Percentiles rank a stretch among this genome's conserved stretches.
Conservation (phyloP, 2,797 vertebrate genomes). For the Poecilia wingei region DNA sequence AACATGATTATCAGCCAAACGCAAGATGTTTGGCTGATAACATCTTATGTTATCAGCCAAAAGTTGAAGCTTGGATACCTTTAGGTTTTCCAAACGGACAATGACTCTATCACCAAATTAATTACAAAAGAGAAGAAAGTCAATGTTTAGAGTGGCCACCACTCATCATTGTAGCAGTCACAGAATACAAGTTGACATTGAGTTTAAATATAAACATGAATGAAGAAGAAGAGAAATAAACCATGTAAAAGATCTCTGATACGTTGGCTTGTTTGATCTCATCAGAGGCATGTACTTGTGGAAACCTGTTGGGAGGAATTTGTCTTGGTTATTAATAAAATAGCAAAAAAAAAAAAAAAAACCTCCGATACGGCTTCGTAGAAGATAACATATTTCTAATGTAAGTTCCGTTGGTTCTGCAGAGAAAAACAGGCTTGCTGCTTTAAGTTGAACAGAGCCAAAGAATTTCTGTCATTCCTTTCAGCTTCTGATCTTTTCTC, state of each 20-base stretch:
- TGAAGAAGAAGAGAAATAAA: background rate
- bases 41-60: background rate
- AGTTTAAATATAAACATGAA: background rate
- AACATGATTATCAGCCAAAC: no score
- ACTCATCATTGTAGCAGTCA: background rate
- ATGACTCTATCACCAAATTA: background rate
- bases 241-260: background rate
- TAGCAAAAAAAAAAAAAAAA: background rate
- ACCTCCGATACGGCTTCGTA: background rate
- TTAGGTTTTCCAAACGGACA: background rate
- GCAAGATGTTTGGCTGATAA: no score
- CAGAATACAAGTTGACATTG: background rate
- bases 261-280: background rate
- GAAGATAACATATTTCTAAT: background rate
- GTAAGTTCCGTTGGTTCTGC: background rate
- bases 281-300: background rate
- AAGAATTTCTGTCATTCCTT: constrained; percentile 29
- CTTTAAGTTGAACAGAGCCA: background rate
- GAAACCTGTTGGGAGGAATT: background rate
- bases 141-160: background rate
- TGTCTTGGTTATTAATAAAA: background rate
- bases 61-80: background rate
- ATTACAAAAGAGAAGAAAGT: background rate
- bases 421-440: background rate
- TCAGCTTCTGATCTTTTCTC: constrained; percentile 20